Conservation (phyloP, 2,113 vertebrate species). For the Oriolus oriolus region DNA sequence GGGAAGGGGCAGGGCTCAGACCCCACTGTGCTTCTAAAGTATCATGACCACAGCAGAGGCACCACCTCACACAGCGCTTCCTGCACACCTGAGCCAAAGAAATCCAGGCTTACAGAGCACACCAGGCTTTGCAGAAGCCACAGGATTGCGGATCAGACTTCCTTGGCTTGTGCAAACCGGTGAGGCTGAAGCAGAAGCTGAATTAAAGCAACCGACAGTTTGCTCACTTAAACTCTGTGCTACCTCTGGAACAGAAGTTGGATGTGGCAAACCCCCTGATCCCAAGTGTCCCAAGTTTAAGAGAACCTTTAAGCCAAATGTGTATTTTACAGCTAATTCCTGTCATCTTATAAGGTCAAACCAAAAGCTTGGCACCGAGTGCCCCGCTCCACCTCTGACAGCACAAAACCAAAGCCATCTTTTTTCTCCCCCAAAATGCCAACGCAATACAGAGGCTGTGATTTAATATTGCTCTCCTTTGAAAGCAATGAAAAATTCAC, state of each 20-base stretch:
- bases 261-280: not conserved
- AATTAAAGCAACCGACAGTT: not conserved
- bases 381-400: not conserved
- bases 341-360: not conserved
- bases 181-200: not conserved
- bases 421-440: not conserved
- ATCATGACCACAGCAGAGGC: not conserved
- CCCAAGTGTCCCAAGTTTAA: not conserved
- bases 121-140: not conserved
- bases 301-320: not conserved
- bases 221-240: not conserved
- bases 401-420: not conserved
- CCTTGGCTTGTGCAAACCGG: rapidly evolving
- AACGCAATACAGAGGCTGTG: not conserved
- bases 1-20: not conserved
- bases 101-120: rapidly evolving
- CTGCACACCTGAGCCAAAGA: not conserved
- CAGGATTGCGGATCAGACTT: not conserved
- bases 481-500: not conserved
- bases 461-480: not conserved
- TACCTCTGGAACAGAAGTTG: not conserved
- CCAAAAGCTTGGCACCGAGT: not conserved
- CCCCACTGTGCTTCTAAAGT: rapidly evolving
- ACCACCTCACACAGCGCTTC: rapidly evolving
- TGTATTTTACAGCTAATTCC: not conserved